A percentile compares a stretch with the other conserved stretches of the same genome.
These are phyloP conservation scores for Tokudaia muenninki DNA, from an alignment of 2,797 vertebrate species.

Conservation along the genomic window DNA sequence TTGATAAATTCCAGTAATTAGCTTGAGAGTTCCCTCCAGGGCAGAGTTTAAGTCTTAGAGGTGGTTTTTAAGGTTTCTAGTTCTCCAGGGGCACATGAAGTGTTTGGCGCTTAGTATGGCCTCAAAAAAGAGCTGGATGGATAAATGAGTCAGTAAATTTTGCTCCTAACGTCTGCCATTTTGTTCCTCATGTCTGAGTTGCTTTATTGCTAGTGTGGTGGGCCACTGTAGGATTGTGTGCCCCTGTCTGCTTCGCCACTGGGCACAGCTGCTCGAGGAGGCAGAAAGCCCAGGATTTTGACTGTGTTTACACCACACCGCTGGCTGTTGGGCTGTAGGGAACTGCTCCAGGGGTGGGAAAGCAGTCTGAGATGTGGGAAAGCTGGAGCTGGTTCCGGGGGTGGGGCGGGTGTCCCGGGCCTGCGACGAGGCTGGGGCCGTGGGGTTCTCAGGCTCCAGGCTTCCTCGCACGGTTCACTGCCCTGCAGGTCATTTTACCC, in stretches of 20 bases:
- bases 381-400: too few species aligned
- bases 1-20: slow-evolving; percentile 68
- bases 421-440: too few species aligned
- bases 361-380: too few species aligned
- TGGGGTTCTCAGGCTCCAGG: too few species aligned
- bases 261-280: too few species aligned
- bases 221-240: background rate
- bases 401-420: too few species aligned
- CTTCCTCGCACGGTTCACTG: too few species aligned
- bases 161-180: background rate
- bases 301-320: too few species aligned
- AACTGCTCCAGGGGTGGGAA: too few species aligned
- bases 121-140: background rate
- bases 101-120: background rate
- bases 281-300: too few species aligned
- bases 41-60: slow-evolving; percentile 62
- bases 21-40: slow-evolving; percentile 52
- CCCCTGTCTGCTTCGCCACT: too few species aligned
- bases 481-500: background rate
- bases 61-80: background rate
- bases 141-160: background rate
- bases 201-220: background rate
- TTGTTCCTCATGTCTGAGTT: background rate
- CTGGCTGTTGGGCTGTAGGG: too few species aligned
- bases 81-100: background rate